phyloP scores from a whole-genome alignment of 2,113 vertebrate genomes.

The Riparia riparia region DNA sequence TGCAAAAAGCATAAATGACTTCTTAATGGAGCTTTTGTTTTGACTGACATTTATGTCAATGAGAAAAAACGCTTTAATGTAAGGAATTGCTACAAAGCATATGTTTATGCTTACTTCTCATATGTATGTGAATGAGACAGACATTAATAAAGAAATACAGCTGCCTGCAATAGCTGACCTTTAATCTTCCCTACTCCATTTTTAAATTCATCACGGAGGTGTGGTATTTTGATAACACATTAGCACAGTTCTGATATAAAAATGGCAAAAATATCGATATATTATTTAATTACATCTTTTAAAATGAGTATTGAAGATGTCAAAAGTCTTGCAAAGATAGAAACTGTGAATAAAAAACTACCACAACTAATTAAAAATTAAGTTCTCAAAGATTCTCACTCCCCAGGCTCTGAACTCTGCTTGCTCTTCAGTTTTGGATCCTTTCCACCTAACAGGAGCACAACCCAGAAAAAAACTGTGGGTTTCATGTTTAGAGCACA shows the following conservation, averaged over 20 bases:
- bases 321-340: not conserved
- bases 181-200: not conserved
- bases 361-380: not conserved
- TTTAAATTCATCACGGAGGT: not conserved
- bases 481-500: not conserved
- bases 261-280: not conserved
- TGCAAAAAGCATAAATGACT: not conserved
- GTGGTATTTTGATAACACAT: not conserved
- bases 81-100: not conserved
- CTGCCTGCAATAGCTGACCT: not conserved
- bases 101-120: not conserved
- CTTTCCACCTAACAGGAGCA: rapidly evolving
- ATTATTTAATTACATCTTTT: not conserved
- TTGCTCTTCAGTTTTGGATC: not conserved
- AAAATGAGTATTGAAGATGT: not conserved
- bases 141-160: not conserved
- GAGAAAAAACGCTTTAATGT: not conserved
- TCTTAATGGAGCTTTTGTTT: not conserved
- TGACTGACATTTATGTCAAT: not conserved
- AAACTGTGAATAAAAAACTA: not conserved
- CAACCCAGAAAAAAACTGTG: not conserved
- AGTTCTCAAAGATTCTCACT: not conserved
- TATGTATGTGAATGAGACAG: not conserved
- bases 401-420: not conserved
- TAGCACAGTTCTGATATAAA: not conserved